These are phyloP conservation scores for Pherbina coryleti DNA, from an alignment of 2,888 invertebrate species.

Conservation along the genomic window DNA sequence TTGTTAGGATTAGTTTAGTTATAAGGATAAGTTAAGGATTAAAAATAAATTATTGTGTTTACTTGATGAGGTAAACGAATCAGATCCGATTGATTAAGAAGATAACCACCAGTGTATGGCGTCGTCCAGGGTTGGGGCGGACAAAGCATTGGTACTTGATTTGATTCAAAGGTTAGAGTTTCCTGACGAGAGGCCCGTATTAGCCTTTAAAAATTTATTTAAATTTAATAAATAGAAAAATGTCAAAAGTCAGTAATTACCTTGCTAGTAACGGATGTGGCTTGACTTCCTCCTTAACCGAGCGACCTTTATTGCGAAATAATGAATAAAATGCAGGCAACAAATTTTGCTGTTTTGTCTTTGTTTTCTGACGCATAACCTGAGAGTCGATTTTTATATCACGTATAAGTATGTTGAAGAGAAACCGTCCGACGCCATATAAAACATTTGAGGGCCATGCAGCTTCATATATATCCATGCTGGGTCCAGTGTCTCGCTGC, in stretches of 20 bases:
- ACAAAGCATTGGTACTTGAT: constrained; percentile 80
- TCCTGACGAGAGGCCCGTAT: constrained; percentile 78
- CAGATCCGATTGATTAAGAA: constrained; percentile 77
- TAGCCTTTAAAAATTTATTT: constrained; percentile 67
- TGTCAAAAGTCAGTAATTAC: constrained; percentile 38
- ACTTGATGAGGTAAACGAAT: constrained; percentile 71
- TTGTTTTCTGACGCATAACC: constrained; percentile 72
- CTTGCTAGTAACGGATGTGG: constrained; percentile 84
- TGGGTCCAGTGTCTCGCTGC: constrained; percentile 72
- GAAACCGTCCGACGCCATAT: constrained; percentile 81
- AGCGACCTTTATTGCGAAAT: constrained; percentile 76
- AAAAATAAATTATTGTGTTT: constrained; percentile 12
- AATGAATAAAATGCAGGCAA: constrained; percentile 85
- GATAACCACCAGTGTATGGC: constrained; percentile 79
- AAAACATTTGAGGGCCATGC: constrained; percentile 78
- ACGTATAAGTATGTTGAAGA: constrained; percentile 87
- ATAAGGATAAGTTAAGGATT: neutral
- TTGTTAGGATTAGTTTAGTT: too few species aligned
- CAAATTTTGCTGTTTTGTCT: constrained; percentile 71
- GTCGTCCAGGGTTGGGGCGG: constrained; percentile 91
- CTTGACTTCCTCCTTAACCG: constrained; percentile 81
- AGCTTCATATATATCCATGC: constrained; percentile 73
- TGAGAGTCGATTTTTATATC: constrained; percentile 87
- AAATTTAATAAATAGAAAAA: neutral
- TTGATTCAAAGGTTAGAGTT: constrained; percentile 79